These are phyloP conservation scores for Esox masquinongy DNA, from an alignment of 2,797 vertebrate species.

Conservation along the genomic window DNA sequence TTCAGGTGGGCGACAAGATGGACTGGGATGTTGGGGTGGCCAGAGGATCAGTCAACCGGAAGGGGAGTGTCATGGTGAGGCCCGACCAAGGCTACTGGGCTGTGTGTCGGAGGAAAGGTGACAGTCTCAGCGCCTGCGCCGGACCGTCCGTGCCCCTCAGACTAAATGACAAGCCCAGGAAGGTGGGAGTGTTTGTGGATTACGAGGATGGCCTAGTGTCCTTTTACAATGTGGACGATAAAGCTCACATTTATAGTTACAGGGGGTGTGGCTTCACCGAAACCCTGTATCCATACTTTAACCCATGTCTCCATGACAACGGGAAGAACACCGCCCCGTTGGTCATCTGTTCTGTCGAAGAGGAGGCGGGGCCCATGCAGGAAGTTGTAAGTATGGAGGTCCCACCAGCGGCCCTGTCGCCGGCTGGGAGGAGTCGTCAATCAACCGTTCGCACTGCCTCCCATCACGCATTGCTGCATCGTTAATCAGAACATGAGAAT, in stretches of 20 bases:
- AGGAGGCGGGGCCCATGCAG: too few relatives aligned
- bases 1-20: slow-evolving; percentile 65
- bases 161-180: slow-evolving; percentile 48
- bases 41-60: slow-evolving; percentile 67
- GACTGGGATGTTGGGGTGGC: slow-evolving; percentile 82
- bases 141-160: slow-evolving; percentile 43
- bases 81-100: slow-evolving; percentile 70
- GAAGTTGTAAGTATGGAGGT: background rate
- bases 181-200: slow-evolving; percentile 65
- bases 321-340: slow-evolving; percentile 61
- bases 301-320: slow-evolving; percentile 63
- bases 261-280: slow-evolving; percentile 53
- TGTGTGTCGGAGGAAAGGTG: slow-evolving; percentile 57
- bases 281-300: slow-evolving; percentile 65
- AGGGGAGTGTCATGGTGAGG: slow-evolving; percentile 63
- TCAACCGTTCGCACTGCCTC: background rate
- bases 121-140: slow-evolving; percentile 56
- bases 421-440: background rate
- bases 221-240: slow-evolving; percentile 61
- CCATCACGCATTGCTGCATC: background rate
- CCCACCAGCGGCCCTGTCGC: background rate
- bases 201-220: slow-evolving; percentile 60
- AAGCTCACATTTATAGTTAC: slow-evolving; percentile 67
- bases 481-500: background rate
- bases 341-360: slow-evolving; percentile 47